Conservation (phyloP, 2,797 vertebrate species). For the Poliocrania exsul region DNA sequence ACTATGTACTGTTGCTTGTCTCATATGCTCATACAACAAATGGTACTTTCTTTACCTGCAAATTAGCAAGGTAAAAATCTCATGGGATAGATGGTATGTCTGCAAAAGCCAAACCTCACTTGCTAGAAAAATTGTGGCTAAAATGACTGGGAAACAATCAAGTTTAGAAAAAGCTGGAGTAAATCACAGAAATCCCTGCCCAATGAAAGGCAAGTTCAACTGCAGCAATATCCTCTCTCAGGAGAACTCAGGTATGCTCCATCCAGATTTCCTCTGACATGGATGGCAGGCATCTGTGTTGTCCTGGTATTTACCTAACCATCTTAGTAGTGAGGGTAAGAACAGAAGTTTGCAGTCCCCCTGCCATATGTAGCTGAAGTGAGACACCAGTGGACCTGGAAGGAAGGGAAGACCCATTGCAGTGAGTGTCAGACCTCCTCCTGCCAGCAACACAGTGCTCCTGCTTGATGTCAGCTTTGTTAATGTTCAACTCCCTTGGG, state of each 20-base stretch:
- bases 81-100: not conserved
- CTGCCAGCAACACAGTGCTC: not conserved
- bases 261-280: not conserved
- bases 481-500: not conserved
- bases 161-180: not conserved
- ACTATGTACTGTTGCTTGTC: conserved; percentile 11
- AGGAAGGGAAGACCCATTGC: not conserved
- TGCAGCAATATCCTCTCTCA: not conserved
- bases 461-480: not conserved
- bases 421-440: not conserved
- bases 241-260: not conserved
- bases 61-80: not conserved
- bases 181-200: not conserved
- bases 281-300: not conserved
- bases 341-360: not conserved
- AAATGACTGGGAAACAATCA: not conserved
- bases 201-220: not conserved
- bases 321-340: rapidly evolving
- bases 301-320: not conserved
- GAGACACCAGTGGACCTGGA: not conserved
- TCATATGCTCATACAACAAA: not conserved
- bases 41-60: not conserved
- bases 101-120: not conserved
- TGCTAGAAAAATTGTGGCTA: not conserved
- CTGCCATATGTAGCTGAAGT: not conserved